Conservation (phyloP, 92 coral and sea anemone species). For the Paramuricea clavata region DNA sequence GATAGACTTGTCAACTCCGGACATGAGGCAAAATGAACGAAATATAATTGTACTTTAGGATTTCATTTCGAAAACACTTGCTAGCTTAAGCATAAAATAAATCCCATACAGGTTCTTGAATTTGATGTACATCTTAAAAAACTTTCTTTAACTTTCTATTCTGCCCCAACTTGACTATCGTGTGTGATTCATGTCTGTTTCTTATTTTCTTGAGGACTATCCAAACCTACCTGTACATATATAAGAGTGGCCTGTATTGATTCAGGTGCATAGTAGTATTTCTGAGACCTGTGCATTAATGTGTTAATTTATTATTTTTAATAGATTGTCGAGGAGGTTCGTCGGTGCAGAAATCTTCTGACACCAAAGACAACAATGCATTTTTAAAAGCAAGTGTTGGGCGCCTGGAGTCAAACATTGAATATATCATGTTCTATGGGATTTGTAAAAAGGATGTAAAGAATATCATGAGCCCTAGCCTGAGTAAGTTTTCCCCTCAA, state of each 20-base stretch:
- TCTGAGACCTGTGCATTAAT: not conserved
- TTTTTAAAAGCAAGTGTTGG: not conserved
- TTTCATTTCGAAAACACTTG: too few species aligned
- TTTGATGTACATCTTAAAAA: too few species aligned
- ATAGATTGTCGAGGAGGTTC: conserved; percentile 25
- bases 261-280: not conserved
- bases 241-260: not conserved
- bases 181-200: too few species aligned
- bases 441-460: conserved; percentile 16
- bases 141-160: too few species aligned
- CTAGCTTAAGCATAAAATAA: too few species aligned
- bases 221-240: not conserved
- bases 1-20: too few species aligned
- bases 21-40: too few species aligned
- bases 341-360: conserved; percentile 3
- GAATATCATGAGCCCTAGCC: conserved; percentile 8
- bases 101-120: too few species aligned
- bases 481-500: conserved; percentile 7
- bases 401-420: conserved; percentile 9
- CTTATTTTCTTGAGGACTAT: too few species aligned
- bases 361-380: not conserved
- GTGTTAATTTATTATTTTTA: not conserved
- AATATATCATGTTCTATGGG: conserved; percentile 30
- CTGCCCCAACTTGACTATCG: too few species aligned
- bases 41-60: too few species aligned